Evolutionary conservation across 2,888 invertebrate species (phyloP), one percentile per base, ranked within the genome.

Genomic region (Sipha maydis): DNA sequence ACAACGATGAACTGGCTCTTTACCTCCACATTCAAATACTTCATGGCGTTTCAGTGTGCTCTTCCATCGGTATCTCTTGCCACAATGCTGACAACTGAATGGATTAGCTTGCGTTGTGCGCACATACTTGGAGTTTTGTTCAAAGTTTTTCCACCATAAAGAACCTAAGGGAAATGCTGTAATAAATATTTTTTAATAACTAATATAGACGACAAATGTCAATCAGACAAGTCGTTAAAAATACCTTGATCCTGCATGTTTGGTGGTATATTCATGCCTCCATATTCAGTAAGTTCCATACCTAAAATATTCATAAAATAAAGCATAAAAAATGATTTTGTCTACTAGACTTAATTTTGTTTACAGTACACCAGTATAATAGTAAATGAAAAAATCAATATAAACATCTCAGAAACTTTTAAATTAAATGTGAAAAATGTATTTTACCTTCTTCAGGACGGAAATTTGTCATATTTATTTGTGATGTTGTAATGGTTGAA

Each of bases 61-160:
- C 92, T 96, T 96, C 96, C 96, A 96, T 91, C 96, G 94, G 92
- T 97, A 97, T 90, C 95, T 94, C 92, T 96, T 96, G 90, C 96
- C 96, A 92, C 97, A 97, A 91, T 96, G 96, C 83, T 96, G 94
- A 91, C 96, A 96, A 85, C 90, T 90, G 82, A 90, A 90, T 71
- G 89, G 90, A 89, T 90, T 90, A 38, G 90, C 89, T 48, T 89
- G 89, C 69, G 90, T 90, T 19, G 89, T 86, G 34, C 90, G 89
- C 19, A 90, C 89, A 82, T 90, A 90, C 61, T 90, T 90, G 38
- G 90, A 90, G 54, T 90, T 90, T 76, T 90, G 90, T 85, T 90
- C 90, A 90, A 90, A 90, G 38, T 90, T 90, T 83, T 89, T 89
- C 85, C 89, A 82, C 90, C 90, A 90, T 31, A 89, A 89, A 84